phyloP scores from a whole-genome alignment of 2,888 invertebrate species.

The Campopleginae sp. region DNA sequence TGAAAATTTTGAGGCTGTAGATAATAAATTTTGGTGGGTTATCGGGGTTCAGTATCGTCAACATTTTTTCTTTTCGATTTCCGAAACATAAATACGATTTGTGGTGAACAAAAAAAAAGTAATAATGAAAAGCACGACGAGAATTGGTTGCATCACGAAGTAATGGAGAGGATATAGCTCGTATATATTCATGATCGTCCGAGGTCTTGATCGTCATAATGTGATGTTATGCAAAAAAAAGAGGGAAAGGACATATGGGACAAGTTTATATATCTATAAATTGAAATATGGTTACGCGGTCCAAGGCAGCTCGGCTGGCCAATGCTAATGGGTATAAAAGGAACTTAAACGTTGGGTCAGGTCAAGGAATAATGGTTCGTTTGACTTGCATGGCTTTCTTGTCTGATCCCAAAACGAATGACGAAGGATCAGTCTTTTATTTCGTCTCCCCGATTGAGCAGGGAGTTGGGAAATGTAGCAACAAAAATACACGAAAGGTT shows the following conservation, averaged over 20 bases:
- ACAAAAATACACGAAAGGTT: neutral
- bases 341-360: conserved; percentile 81
- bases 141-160: conserved; percentile 38
- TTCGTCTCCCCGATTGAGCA: neutral
- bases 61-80: neutral
- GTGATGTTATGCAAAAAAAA: conserved; percentile 61
- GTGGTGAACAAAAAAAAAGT: neutral
- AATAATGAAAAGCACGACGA: neutral
- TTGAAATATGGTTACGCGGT: conserved; percentile 41
- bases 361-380: conserved; percentile 83
- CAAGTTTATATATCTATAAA: neutral
- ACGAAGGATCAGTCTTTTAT: conserved; percentile 72
- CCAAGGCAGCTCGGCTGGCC: conserved; percentile 52
- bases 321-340: conserved; percentile 83
- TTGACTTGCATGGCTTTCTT: conserved; percentile 80
- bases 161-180: conserved; percentile 36
- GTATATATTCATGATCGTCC: conserved; percentile 16
- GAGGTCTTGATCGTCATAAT: conserved; percentile 52
- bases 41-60: conserved; percentile 9
- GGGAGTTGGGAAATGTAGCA: neutral
- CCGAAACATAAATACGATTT: neutral
- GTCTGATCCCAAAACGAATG: conserved; percentile 65
- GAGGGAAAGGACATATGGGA: conserved; percentile 28
- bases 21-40: neutral
- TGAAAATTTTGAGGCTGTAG: neutral